A percentile compares a stretch with the other conserved stretches of the same genome.
These are phyloP conservation scores for Petrocephalus microphthalmus DNA, from an alignment of 2,113 vertebrate genomes.

Conservation along the genomic window DNA sequence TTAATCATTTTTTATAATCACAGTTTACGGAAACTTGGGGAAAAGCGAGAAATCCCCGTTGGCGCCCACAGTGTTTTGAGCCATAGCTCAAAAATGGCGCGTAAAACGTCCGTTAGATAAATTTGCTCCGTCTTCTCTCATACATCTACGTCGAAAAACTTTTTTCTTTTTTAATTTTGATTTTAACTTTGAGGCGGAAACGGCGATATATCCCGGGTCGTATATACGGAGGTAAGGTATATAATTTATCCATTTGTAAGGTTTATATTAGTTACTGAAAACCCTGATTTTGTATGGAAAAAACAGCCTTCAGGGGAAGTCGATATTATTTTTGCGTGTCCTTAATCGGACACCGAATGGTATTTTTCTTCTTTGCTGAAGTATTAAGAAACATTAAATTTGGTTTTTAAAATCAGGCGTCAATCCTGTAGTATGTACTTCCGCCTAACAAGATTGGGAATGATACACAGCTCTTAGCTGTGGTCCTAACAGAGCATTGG, in stretches of 20 bases:
- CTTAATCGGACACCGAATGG: background rate
- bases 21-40: background rate
- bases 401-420: background rate
- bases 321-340: background rate
- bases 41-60: background rate
- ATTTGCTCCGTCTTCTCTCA: background rate
- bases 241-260: background rate
- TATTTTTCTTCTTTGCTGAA: background rate
- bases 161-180: background rate
- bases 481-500: background rate
- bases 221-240: background rate
- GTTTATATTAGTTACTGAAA: background rate
- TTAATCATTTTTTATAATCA: background rate
- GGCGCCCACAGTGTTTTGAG: background rate
- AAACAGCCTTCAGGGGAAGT: background rate
- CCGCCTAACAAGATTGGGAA: background rate
- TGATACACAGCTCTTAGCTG: background rate
- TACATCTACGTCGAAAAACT: background rate
- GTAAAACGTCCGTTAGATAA: background rate
- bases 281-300: background rate
- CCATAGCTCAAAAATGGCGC: background rate
- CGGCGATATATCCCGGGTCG: background rate
- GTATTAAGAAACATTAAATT: background rate
- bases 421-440: background rate
- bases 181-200: background rate